Base-by-base conservation (phyloP, 2,113 vertebrate species). In the Clarias gariepinus region DNA sequence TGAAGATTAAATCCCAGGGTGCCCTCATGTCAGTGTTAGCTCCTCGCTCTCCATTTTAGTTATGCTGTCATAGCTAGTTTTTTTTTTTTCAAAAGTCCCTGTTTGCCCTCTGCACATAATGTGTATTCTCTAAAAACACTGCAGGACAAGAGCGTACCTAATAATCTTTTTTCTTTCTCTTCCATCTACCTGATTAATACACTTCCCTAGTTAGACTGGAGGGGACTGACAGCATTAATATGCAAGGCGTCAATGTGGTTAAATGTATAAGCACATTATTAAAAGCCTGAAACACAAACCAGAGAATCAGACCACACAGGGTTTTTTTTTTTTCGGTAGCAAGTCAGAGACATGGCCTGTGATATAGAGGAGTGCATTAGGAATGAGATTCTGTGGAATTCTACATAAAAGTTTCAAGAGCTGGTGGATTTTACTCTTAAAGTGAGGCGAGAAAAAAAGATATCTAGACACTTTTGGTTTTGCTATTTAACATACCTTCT, bases 321-420 rank as follows among this genome's bases (percentile, higher is more conserved):
- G 66, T 88, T 66, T 66, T 86, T 66, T 76, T 88, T 66, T 66
- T 86, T 66, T 66, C 60, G 69, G 63, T 58, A 58, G 6, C 66
- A 68, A 83, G 60, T 74, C 33, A 74, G 58, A 66, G 60, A 69
- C 23, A 10, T 85, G 84, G 60, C 41, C 81, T 69, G 18, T 41
- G 63, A 76, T 36, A 36, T 36, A 36, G 3, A 71, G 18, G 33
- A 8, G 69, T 73, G 33, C 69, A 41, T 73, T 19, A 21, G 33
- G 33, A 73, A 71, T 71, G 18, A 36, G 18, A 36, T 36, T 7
- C 16, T 71, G 18, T 18, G 2, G 30, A 71, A 41, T 33, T 2
- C 18, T 9, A 41, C 15, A 41, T 41, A 47, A 28, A 23, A 3
- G 30, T 33, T 69, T 69, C 28, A 69, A 25, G 16, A 8, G 66